Percentiles rank a stretch among this genome's conserved stretches.
phyloP scores from a whole-genome alignment of 2,888 invertebrate genomes.

The Megastigmus dorsalis region DNA sequence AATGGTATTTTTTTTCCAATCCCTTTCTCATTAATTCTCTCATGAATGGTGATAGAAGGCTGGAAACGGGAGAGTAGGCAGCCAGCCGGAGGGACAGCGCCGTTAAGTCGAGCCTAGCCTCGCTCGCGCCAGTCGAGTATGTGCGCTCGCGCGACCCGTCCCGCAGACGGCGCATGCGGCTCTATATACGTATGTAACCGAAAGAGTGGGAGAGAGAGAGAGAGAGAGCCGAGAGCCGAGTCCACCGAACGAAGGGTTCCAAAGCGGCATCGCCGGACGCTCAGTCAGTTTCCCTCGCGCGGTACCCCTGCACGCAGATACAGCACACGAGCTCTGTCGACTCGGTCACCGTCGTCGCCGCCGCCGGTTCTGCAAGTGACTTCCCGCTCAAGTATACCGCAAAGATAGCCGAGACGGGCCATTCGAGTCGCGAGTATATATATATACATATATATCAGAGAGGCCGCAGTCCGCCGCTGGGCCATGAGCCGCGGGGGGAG shows the following conservation, averaged over 20 bases:
- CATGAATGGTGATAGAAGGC: neutral
- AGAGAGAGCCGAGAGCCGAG: slow-evolving; percentile 17
- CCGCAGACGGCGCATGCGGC: slow-evolving; percentile 46
- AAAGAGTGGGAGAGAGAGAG: too few relatives aligned
- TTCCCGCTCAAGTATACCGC: neutral
- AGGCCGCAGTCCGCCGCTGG: too few relatives aligned
- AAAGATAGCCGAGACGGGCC: neutral
- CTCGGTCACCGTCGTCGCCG: neutral
- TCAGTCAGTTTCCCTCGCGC: slow-evolving; percentile 42
- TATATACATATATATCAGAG: too few relatives aligned
- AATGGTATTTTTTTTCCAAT: neutral
- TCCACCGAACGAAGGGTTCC: slow-evolving; percentile 20
- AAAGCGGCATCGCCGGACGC: slow-evolving; percentile 1
- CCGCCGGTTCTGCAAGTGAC: neutral
- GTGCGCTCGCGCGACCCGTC: too few relatives aligned
- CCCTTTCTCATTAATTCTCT: neutral
- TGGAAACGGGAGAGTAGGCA: too few relatives aligned
- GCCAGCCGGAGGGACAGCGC: too few relatives aligned
- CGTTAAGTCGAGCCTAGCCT: neutral
- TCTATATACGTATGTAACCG: too few relatives aligned
- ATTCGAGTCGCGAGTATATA: neutral
- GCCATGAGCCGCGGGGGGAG: too few relatives aligned
- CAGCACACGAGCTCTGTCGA: neutral
- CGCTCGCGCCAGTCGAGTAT: too few relatives aligned
- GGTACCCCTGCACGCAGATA: neutral